phyloP scores from a whole-genome alignment of 2,888 invertebrate species.

The Cerceris ruficornis region DNA sequence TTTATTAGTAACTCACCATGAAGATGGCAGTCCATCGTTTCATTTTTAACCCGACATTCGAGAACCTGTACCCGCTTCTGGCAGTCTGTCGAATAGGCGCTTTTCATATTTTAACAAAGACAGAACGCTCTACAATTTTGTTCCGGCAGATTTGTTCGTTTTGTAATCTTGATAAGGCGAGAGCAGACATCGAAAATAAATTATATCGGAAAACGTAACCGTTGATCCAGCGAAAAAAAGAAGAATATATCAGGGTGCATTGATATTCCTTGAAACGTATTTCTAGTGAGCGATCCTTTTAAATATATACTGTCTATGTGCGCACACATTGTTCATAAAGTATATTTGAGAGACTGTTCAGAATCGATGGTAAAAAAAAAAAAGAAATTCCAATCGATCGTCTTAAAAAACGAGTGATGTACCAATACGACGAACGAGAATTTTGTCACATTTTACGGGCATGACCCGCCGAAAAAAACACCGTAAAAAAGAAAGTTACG shows the following conservation, averaged over 20 bases:
- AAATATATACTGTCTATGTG: constrained; percentile 1
- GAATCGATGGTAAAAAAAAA: constrained; percentile 40
- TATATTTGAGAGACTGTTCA: constrained; percentile 63
- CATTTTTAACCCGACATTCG: constrained; percentile 52
- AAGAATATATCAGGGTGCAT: background rate
- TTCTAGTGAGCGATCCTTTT: constrained; percentile 8
- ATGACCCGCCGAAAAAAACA: constrained; percentile 51
- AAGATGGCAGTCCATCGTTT: constrained; percentile 53
- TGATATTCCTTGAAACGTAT: constrained; percentile 11
- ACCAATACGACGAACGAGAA: constrained; percentile 56
- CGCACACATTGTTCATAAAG: constrained; percentile 47
- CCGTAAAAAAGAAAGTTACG: constrained; percentile 64
- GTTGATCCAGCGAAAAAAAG: background rate
- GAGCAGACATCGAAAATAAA: constrained; percentile 19
- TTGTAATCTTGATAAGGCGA: constrained; percentile 23
- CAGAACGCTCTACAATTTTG: constrained; percentile 7
- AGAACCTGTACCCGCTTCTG: constrained; percentile 43
- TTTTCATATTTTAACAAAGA: constrained; percentile 35
- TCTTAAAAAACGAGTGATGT: constrained; percentile 45
- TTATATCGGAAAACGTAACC: constrained; percentile 17
- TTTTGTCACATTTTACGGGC: constrained; percentile 62
- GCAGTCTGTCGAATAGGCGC: constrained; percentile 54
- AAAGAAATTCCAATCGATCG: constrained; percentile 49
- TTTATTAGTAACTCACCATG: constrained; percentile 54
- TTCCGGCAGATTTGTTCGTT: constrained; percentile 15